phyloP scores from a whole-genome alignment of 1,140 invertebrate species.

The Drosophila takahashii region DNA sequence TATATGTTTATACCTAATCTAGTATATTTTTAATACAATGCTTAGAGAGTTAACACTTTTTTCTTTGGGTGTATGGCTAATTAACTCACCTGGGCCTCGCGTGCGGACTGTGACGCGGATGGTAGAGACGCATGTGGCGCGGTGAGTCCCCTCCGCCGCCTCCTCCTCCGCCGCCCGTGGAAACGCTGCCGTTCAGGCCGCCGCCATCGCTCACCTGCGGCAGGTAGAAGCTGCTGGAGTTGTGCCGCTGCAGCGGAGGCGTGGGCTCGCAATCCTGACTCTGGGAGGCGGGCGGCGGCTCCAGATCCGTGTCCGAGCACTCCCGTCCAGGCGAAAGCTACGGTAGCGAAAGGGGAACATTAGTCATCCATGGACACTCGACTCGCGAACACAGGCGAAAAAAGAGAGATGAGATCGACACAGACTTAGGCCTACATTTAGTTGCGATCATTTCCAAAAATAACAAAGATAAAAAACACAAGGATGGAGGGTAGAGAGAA shows the following conservation, averaged over 20 bases:
- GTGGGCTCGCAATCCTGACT: conserved; percentile 97
- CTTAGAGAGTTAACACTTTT: too few species aligned
- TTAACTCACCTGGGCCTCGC: conserved; percentile 88
- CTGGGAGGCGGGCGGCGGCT: conserved; percentile 92
- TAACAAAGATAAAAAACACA: conserved; percentile 5
- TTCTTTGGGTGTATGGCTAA: too few species aligned
- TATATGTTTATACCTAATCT: too few species aligned
- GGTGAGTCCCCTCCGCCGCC: conserved; percentile 86
- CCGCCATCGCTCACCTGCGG: conserved; percentile 85
- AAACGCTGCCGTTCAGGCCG: conserved; percentile 70
- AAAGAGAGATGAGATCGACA: conserved; percentile 39
- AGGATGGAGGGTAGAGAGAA: conserved; percentile 9
- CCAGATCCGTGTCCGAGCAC: conserved; percentile 92
- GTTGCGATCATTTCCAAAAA: conserved; percentile 41
- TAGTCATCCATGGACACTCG: conserved; percentile 11
- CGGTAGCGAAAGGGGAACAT: conserved; percentile 13
- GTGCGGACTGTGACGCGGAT: conserved; percentile 91
- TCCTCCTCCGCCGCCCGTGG: conserved; percentile 49
- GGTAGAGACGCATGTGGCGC: conserved; percentile 87
- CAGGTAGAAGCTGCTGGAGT: conserved; percentile 96
- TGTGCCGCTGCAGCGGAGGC: conserved; percentile 94
- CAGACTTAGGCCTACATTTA: conserved; percentile 60
- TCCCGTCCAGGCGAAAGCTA: conserved; percentile 92
- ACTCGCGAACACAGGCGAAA: not conserved
- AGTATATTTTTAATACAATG: too few species aligned